Base-by-base conservation (phyloP, 2,797 vertebrate species). In the Tadarida brasiliensis region DNA sequence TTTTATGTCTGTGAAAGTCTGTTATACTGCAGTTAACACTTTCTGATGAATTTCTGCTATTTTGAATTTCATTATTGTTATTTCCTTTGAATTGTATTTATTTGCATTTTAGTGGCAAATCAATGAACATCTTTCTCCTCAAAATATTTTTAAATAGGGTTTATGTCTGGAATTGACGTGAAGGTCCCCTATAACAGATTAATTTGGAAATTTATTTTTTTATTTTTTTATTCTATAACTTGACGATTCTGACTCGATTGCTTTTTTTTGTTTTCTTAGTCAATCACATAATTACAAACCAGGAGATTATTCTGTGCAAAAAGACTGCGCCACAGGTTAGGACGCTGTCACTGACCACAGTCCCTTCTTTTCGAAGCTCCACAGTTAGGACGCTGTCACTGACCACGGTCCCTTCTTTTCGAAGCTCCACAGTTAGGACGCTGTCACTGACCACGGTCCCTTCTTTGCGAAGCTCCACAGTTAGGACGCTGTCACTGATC, bases 201-300 rank as follows among this genome's bases (percentile, higher is more conserved):
- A 0, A n/a, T 81, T 54, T 70, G 85, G 76, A 93, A 97, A 94
- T 73, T 92, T n/a, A n/a, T n/a, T n/a, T n/a, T n/a, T 59, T 71
- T 19, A 3, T 67, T 88, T 87, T 94, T 92, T 15, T 0, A n/a
- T 28, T 54, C 82, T 89, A 1, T 73, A 96, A 59, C 95, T 84
- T 87, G 90, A 97, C 77, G 89, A 61, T 92, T 96, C 95, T 96
- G 97, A 96, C 68, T 83, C 56, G 77, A 97, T 24, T 97, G 95
- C 90, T 94, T 98, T 97, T 96, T 86, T 97, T 96, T 96, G 95
- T 82, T 97, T 96, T 94, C 97, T 96, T 86, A 51, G 87, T 96
- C 98, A 97, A 97, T 98, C 94, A 77, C 20, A 24, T 90, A 97
- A 97, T 97, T 98, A 97, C 95, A 97, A 98, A 97, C 96, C 59